Evolutionary conservation across 1,140 invertebrate species (phyloP), one percentile per base, ranked within the genome.

Genomic region (Caerostris extrusa): DNA sequence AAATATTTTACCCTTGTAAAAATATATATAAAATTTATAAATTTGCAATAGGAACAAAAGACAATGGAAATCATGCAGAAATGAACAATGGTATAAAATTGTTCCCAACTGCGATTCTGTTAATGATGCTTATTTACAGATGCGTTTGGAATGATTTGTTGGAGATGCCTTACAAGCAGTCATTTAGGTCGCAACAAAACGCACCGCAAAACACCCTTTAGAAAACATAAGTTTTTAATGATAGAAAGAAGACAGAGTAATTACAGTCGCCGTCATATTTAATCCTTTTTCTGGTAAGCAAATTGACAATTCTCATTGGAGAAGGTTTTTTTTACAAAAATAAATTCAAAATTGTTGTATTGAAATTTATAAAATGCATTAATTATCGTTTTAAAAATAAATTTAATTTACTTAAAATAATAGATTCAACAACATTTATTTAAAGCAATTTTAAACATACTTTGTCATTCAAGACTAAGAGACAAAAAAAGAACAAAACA

Each of bases 1-100:
- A 58, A 57, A 57, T 57, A 57, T 17, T 57, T 83, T 83, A 57
- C 61, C 86, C 34, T 64, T 7, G 17, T 90, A 82, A 77, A 81
- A 82, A 69, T 57, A 91, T 91, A 64, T 61, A 64, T 91, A 91
- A 61, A 87, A n/a, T 50, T 34, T 87, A 61, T 7, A 87, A 10
- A 91, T 91, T 17, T 91, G 69, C 77, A 82, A 61, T 91, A 91
- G 90, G 90, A 91, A 91, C 90, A 91, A 91, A 91, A 67, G 34
- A 67, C 34, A 82, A 91, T 81, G 77, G 60, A 82, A 91, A 82
- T 19, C 50, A 57, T 60, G 77, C 58, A 91, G 71, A 81, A 91
- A 81, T 82, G 71, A 91, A 81, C 57, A 91, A 82, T 88, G 86
- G 34, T 34, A 88, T 7, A 69, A 69, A 77, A 60, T 58, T 60